Percentiles rank a stretch among this genome's conserved stretches.
These are phyloP conservation scores for Melipona bicolor DNA, from an alignment of 2,888 invertebrate genomes.

Conservation along the genomic window DNA sequence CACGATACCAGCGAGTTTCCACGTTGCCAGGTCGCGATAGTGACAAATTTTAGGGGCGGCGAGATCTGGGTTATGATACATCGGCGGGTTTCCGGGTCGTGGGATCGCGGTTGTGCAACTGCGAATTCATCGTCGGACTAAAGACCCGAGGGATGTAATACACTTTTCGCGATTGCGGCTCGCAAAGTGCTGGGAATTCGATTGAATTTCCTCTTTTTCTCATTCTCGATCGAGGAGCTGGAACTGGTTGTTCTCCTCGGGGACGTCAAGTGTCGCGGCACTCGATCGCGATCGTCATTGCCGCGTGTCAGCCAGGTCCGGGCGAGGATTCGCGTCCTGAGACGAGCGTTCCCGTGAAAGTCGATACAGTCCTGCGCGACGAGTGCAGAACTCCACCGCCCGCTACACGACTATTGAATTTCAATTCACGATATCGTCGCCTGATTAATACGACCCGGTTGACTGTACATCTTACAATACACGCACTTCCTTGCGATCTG, in stretches of 20 bases:
- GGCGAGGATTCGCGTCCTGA: slow-evolving; percentile 39
- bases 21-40: not conserved
- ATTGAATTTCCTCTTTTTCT: slow-evolving; percentile 7
- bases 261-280: not conserved
- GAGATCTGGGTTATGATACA: not conserved
- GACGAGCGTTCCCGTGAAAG: slow-evolving; percentile 67
- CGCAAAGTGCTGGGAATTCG: too few species aligned
- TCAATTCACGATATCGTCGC: slow-evolving; percentile 76
- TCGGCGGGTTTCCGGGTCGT: not conserved
- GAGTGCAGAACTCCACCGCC: slow-evolving; percentile 60
- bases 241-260: not conserved
- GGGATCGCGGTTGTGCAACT: not conserved
- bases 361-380: slow-evolving; percentile 68
- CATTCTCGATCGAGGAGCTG: not conserved
- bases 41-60: not conserved
- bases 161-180: not conserved
- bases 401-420: slow-evolving; percentile 77
- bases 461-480: not conserved
- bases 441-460: slow-evolving; percentile 74
- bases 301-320: slow-evolving; percentile 23
- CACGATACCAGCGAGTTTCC: slow-evolving; percentile 27
- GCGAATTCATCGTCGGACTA: not conserved
- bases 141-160: not conserved
- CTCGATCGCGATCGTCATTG: not conserved
- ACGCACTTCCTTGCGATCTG: not conserved